Base-by-base conservation (phyloP, 35 echinoderm and acorn worm genomes). In the Apostichopus californicus region DNA sequence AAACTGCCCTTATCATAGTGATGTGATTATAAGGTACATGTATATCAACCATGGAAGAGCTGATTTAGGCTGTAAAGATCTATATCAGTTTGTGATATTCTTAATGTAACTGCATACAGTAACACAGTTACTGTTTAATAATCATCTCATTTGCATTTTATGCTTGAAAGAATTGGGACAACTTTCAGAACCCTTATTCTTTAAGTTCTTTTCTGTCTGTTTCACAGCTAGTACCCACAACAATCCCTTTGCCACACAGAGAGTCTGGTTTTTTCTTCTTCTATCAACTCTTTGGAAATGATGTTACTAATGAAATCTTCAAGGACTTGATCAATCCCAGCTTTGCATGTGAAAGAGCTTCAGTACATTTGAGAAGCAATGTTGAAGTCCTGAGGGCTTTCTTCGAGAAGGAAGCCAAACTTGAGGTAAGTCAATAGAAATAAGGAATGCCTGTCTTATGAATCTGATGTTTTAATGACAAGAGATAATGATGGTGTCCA, bases 281-380 rank as follows among this genome's bases (percentile, higher is more conserved):
- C 88, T 98, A 95, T 77, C 91, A 95, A 13, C 79, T 98, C 1
- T 92, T 98, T 88, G 97, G 95, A 5, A 96, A 98, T 64, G 95
- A 98, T 60, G 97, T 98, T 14, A 94, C 97, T 70, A 98, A 95
- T 87, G 97, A 98, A 28, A 70, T 91, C 1, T 98, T 98, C 78
- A 92, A 94, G 15, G 95, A 98, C 78, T 54, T 98, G 10, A 70
- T 96, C 22, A 93, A 96, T 79, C 95, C 97, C 22, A 93, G 83
- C 55, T 98, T 98, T 89, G 68, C 93, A 5, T 90, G 93, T n/a
- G 95, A 96, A 89, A 98, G 95, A 81, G 95, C 95, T 18, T 96
- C 93, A 3, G 95, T 98, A 6, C 93, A 92, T 23, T 61, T 98
- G 53, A 86, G 93, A 11, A 96, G 95, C 78, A 96, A 87, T 83